phyloP scores from a whole-genome alignment of 1,140 invertebrate genomes.

The Lycorma delicatula region DNA sequence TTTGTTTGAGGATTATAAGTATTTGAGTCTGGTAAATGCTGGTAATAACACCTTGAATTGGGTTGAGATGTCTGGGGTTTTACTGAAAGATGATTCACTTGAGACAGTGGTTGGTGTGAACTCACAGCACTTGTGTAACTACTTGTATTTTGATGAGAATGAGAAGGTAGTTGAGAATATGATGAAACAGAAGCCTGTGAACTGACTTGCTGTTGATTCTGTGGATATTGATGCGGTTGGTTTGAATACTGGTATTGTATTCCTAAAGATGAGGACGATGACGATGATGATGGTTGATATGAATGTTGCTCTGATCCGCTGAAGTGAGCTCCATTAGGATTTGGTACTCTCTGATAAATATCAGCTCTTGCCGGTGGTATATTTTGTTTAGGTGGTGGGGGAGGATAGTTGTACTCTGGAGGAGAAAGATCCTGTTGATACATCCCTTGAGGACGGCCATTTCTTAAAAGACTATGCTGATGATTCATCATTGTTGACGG shows the following conservation, averaged over 20 bases:
- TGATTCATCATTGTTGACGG: no score
- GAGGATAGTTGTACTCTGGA: constrained; percentile 21
- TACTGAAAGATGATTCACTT: not conserved
- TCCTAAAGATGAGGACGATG: not conserved
- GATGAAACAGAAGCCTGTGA: no score
- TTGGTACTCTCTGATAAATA: constrained; percentile 28
- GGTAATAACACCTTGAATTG: not conserved
- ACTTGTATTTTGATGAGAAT: no score
- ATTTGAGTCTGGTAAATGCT: not conserved
- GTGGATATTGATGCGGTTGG: not conserved
- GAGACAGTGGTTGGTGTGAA: no score
- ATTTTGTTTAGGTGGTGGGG: constrained; percentile 15
- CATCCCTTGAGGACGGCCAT: constrained; percentile 23
- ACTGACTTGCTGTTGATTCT: constrained; percentile 12
- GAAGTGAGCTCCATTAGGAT: constrained; percentile 10
- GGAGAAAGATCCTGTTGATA: constrained; percentile 27
- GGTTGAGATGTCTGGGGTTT: not conserved
- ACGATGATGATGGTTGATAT: no score
- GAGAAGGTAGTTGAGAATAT: no score
- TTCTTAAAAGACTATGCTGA: no score
- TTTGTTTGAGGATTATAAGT: not conserved
- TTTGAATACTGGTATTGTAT: not conserved
- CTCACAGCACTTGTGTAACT: no score
- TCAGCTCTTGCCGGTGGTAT: constrained; percentile 28
- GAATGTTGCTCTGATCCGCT: constrained; percentile 1